A percentile compares a stretch with the other conserved stretches of the same genome.
Conservation (phyloP, 2,888 invertebrate genomes). For the Anoncus sp. region DNA sequence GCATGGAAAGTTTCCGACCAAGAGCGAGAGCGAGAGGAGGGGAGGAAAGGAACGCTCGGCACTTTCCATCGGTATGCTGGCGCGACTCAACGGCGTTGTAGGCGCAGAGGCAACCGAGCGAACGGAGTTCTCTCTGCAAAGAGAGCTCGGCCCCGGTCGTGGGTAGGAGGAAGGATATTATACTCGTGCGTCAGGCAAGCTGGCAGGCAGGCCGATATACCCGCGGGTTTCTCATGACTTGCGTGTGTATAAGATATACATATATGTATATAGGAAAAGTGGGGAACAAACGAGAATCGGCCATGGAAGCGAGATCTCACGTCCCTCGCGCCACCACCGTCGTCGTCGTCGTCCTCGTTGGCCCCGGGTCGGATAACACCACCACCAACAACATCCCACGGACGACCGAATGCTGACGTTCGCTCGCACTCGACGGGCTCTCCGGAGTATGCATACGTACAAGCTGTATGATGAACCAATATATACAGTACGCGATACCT, state of each 20-base stretch:
- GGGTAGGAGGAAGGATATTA: slow-evolving; percentile 48
- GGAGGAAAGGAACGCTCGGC: slow-evolving; percentile 67
- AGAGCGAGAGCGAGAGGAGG: slow-evolving; percentile 12
- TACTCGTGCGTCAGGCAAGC: slow-evolving; percentile 54
- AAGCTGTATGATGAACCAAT: slow-evolving; percentile 15
- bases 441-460: slow-evolving; percentile 25
- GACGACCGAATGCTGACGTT: slow-evolving; percentile 65
- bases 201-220: slow-evolving; percentile 40
- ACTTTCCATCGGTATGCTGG: slow-evolving; percentile 75
- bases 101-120: slow-evolving; percentile 56
- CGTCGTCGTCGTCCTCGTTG: slow-evolving; percentile 50
- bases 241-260: neutral
- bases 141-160: slow-evolving; percentile 36
- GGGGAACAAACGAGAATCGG: slow-evolving; percentile 42
- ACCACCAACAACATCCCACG: slow-evolving; percentile 65
- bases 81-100: slow-evolving; percentile 65
- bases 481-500: slow-evolving; percentile 13
- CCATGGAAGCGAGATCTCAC: slow-evolving; percentile 62
- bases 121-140: slow-evolving; percentile 50
- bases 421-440: slow-evolving; percentile 53
- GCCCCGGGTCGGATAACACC: slow-evolving; percentile 58
- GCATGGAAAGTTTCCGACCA: slow-evolving; percentile 74
- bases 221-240: slow-evolving; percentile 40
- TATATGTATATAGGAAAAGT: slow-evolving; percentile 8
- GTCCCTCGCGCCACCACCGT: slow-evolving; percentile 48